Conservation (phyloP, 2,888 invertebrate species). For the Bombylius discolor region DNA sequence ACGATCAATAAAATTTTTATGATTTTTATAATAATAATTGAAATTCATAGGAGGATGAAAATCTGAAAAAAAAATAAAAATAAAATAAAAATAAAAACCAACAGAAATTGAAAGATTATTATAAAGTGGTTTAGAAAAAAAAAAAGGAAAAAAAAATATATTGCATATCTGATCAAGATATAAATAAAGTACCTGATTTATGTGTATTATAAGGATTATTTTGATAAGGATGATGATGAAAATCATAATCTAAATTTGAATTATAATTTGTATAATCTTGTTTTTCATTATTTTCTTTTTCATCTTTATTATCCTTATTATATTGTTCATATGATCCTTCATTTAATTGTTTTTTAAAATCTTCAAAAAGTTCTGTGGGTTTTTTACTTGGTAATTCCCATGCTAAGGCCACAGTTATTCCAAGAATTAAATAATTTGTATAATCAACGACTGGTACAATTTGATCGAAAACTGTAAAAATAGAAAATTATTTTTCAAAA, state of each 20-base stretch:
- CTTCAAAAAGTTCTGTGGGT: constrained; percentile 29
- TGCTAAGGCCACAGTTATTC: constrained; percentile 62
- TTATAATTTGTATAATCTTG: too few relatives aligned
- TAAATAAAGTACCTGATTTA: too few relatives aligned
- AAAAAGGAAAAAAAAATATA: too few relatives aligned
- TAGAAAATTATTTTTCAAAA: neutral
- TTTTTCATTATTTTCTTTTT: neutral
- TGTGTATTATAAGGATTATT: too few relatives aligned
- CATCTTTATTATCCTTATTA: constrained; percentile 27
- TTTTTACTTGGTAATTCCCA: constrained; percentile 61
- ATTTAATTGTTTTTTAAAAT: constrained; percentile 24
- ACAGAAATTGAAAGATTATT: neutral
- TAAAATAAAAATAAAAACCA: neutral
- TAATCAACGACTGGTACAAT: constrained; percentile 34
- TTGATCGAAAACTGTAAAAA: constrained; percentile 25
- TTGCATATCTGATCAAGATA: too few relatives aligned
- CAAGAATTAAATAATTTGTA: constrained; percentile 45
- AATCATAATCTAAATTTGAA: too few relatives aligned
- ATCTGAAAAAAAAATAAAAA: neutral
- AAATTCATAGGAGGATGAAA: neutral
- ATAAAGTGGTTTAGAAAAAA: too few relatives aligned
- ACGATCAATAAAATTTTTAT: neutral
- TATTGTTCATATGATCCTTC: constrained; percentile 25
- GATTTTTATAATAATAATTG: neutral
- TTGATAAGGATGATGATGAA: too few relatives aligned